Evolutionary conservation across 2,113 vertebrate genomes (phyloP).

Genomic region (Heterocephalus glaber): DNA sequence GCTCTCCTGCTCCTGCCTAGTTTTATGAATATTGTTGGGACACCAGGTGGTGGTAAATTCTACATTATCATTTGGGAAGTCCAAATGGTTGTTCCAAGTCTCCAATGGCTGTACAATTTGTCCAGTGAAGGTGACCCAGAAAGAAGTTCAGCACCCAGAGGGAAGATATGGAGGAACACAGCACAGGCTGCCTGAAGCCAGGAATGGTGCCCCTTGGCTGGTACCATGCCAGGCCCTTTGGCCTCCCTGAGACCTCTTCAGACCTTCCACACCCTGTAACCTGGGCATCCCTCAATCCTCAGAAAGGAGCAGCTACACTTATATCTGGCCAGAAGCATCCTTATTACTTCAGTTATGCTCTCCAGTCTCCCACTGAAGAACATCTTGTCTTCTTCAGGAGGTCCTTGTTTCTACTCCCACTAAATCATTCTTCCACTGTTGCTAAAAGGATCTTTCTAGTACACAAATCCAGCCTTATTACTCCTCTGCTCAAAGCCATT

Average conservation of each 20-base stretch:
- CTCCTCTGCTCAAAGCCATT: neutral
- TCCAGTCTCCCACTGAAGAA: neutral
- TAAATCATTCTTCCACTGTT: neutral
- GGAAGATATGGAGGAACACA: neutral
- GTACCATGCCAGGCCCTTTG: neutral
- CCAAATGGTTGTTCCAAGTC: neutral
- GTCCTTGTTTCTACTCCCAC: neutral
- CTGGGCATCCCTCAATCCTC: neutral
- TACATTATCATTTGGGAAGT: neutral
- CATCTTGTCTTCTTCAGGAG: neutral
- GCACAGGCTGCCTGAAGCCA: neutral
- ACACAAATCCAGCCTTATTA: neutral
- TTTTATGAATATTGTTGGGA: neutral
- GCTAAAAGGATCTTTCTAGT: slow-evolving; percentile 13
- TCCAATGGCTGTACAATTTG: neutral
- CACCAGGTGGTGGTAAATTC: neutral
- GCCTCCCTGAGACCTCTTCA: neutral
- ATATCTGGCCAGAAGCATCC: neutral
- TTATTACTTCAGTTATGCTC: neutral
- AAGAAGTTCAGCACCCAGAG: neutral
- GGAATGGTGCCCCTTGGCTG: neutral
- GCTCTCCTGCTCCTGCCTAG: neutral
- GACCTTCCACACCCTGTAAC: neutral
- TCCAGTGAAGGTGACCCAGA: neutral
- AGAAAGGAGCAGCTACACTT: neutral